These are phyloP conservation scores for Philonicus albiceps DNA, from an alignment of 2,888 invertebrate species.

Conservation along the genomic window DNA sequence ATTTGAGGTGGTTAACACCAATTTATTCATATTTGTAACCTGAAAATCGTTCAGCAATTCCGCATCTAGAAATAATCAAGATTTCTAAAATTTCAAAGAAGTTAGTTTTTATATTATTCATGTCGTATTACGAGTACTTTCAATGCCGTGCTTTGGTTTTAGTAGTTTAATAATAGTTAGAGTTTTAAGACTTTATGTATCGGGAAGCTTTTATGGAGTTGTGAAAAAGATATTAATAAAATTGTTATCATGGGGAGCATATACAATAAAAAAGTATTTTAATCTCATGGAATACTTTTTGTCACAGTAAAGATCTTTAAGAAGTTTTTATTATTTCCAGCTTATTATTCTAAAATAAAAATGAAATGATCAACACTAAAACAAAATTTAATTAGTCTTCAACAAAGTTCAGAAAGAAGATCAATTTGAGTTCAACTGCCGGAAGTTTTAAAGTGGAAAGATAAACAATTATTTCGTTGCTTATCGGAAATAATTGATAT, in stretches of 20 bases:
- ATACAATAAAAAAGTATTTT: too few species aligned
- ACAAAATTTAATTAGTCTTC: not conserved
- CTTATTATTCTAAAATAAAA: too few species aligned
- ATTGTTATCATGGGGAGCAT: not conserved
- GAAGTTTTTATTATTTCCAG: too few species aligned
- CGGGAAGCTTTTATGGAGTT: not conserved
- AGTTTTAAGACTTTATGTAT: not conserved
- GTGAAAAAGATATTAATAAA: not conserved
- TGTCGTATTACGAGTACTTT: too few species aligned
- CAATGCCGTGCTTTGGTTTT: too few species aligned
- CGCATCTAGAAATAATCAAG: too few species aligned
- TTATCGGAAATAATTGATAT: not conserved
- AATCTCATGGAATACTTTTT: too few species aligned
- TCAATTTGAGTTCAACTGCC: not conserved
- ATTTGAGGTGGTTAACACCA: not conserved
- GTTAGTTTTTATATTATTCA: too few species aligned
- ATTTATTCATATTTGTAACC: not conserved
- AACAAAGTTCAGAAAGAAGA: not conserved
- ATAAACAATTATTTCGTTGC: not conserved
- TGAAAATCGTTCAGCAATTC: not conserved
- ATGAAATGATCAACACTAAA: not conserved
- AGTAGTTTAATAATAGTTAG: too few species aligned
- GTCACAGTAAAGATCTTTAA: too few species aligned
- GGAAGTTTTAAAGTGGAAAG: not conserved
- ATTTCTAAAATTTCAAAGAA: too few species aligned